Conservation (phyloP, 1,140 invertebrate species). For the Trachymyrmex cornetzi region DNA sequence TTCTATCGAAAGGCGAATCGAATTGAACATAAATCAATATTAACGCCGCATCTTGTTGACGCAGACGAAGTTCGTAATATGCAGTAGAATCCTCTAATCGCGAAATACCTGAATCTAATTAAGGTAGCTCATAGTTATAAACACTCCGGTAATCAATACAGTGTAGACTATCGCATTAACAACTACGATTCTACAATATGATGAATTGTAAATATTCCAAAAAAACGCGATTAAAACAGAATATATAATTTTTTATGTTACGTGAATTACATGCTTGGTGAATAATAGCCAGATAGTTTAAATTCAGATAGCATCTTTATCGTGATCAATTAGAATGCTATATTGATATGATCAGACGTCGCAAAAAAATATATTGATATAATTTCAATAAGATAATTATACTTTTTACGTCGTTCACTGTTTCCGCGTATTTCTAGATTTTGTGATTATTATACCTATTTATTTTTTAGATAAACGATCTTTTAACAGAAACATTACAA, state of each 20-base stretch:
- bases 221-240: neutral
- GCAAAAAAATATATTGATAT: neutral
- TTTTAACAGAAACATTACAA: neutral
- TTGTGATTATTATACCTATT: neutral
- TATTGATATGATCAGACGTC: neutral
- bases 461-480: neutral
- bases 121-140: slow-evolving; percentile 33
- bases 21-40: slow-evolving; percentile 49
- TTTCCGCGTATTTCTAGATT: neutral
- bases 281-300: neutral
- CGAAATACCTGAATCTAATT: slow-evolving; percentile 37
- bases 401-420: neutral
- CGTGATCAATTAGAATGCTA: neutral
- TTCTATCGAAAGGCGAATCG: slow-evolving; percentile 43
- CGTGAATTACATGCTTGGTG: neutral
- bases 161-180: slow-evolving; percentile 2
- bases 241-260: neutral
- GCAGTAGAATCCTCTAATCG: slow-evolving; percentile 41
- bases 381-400: neutral
- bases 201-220: neutral
- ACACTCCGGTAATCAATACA: slow-evolving; percentile 12
- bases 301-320: neutral
- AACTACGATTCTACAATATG: neutral
- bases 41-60: slow-evolving; percentile 19
- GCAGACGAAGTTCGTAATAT: slow-evolving; percentile 39